A percentile compares a stretch with the other conserved stretches of the same genome.
Evolutionary conservation across 2,797 vertebrate species (phyloP).

Genomic region (Pipistrellus kuhlii): DNA sequence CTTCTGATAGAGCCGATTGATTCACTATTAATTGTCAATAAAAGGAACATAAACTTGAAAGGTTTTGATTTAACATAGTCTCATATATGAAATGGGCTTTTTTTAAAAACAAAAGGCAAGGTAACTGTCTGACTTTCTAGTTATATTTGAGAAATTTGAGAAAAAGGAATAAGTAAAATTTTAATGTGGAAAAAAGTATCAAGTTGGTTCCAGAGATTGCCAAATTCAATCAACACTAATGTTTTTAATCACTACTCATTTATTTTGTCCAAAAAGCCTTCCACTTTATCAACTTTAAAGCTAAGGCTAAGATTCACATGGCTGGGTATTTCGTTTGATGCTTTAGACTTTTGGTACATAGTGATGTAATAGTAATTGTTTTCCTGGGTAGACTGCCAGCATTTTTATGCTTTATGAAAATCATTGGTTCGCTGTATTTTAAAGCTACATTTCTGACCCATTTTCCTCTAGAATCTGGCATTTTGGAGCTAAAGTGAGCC

Average conservation of each 20-base stretch:
- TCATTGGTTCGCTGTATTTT: neutral
- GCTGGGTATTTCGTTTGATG: neutral
- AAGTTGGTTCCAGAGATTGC: neutral
- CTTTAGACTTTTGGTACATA: neutral
- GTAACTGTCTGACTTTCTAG: neutral
- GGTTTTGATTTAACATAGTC: neutral
- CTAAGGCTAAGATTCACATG: neutral
- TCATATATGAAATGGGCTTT: neutral
- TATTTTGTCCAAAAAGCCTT: neutral
- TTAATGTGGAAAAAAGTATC: neutral
- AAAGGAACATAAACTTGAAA: neutral
- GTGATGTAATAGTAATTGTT: neutral
- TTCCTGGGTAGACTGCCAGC: neutral
- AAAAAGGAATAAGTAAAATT: neutral
- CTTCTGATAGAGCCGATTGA: neutral
- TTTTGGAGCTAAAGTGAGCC: neutral
- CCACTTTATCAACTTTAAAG: neutral
- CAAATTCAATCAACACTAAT: neutral
- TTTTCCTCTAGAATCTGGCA: neutral
- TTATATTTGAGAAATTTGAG: slow-evolving; percentile 12
- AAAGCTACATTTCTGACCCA: neutral
- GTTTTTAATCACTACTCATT: neutral
- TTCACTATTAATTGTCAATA: slow-evolving; percentile 6
- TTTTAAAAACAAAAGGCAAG: neutral
- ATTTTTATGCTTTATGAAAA: slow-evolving; percentile 18